Evolutionary conservation across 1,140 invertebrate species (phyloP).

Genomic region (Littorina saxatilis): DNA sequence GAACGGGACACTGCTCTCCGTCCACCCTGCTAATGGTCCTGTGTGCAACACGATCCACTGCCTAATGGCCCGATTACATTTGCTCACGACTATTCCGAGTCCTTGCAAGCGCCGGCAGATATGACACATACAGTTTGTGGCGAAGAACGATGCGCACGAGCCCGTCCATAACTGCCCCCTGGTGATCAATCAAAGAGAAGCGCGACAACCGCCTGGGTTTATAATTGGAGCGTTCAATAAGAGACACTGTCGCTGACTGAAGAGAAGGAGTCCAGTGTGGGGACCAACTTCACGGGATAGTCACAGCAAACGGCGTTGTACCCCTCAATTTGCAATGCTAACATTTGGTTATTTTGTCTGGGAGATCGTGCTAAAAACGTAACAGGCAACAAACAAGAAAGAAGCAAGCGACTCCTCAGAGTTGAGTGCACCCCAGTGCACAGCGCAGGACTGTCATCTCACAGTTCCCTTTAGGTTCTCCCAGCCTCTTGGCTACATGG

Average conservation of each 20-base stretch:
- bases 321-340: too few species aligned
- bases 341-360: too few species aligned
- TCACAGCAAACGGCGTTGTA: too few species aligned
- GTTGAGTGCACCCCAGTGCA: too few species aligned
- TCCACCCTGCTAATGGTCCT: not conserved
- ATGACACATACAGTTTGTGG: not conserved
- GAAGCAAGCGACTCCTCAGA: too few species aligned
- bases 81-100: not conserved
- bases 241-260: not conserved
- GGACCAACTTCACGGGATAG: too few species aligned
- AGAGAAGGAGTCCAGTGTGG: not conserved
- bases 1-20: not conserved
- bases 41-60: not conserved
- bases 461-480: too few species aligned
- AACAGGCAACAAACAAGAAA: too few species aligned
- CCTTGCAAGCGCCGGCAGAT: not conserved
- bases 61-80: conserved; percentile 1
- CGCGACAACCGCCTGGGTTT: not conserved
- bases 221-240: conserved; percentile 9
- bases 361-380: too few species aligned
- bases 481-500: not conserved
- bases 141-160: not conserved
- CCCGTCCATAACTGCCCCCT: not conserved
- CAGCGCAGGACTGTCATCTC: too few species aligned
- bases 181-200: not conserved